Base-by-base conservation (phyloP, 1,140 invertebrate species). In the Ephestia elutella region DNA sequence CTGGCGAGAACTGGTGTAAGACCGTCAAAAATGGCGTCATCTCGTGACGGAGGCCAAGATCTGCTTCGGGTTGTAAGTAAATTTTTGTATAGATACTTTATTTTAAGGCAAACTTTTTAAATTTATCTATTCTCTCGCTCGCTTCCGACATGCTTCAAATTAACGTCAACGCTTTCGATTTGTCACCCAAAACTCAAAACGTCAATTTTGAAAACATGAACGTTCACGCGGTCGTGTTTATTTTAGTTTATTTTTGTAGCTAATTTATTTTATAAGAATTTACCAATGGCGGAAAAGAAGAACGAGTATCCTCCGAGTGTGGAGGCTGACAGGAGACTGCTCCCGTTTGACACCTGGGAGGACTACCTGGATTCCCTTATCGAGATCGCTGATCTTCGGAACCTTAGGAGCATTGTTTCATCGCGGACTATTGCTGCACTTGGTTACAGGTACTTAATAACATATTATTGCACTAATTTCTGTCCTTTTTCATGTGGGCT, bases 351-450 rank as follows among this genome's bases (percentile, higher is more conserved):
- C 21, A 90, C 75, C 8, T 95, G 94, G 82, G 93, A 95, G 65
- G 93, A 95, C n/a, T 96, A 95, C 83, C 82, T 96, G 53, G 93
- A 95, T 73, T 95, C 93, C 5, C 86, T 95, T 15, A 91, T 95
- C 35, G 93, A 91, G 30, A 82, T 91, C 19, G 82, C 90, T 50
- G 95, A 96, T 87, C 77, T 94, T 3, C 91, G 90, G 66, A 95
- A 94, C 75, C 82, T 95, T 21, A 90, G 92, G 74, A 94, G 90
- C 70, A 89, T 89, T 3, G 68, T 75, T 19, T 78, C 89, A 7
- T 89, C 91, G 0, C 86, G 92, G 21, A 89, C 85, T 63, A 89
- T 93, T 19, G 92, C 91, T 20, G 90, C 91, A 66, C 86, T 93
- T 68, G 93, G 92, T 56, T 92, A 92, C 69, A 90, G 91, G 90